Evolutionary conservation across 2,797 vertebrate species (phyloP).

Genomic region (Triplophysa bombifrons): DNA sequence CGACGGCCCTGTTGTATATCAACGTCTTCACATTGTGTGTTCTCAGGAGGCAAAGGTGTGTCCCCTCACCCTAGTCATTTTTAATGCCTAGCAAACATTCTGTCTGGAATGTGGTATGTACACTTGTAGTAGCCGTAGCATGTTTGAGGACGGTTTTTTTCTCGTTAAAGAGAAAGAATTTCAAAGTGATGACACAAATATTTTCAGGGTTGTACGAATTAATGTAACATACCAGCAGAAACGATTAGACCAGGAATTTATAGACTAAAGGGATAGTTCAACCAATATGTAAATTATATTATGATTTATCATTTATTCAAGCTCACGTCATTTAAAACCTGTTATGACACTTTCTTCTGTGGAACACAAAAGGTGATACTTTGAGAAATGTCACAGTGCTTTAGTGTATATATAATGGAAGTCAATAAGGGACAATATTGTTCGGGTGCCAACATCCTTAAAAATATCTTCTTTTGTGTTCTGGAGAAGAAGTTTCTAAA

Average conservation of each 20-base stretch:
- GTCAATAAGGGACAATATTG: too few relatives aligned
- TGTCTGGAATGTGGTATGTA: constrained; percentile 41
- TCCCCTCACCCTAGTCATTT: constrained; percentile 30
- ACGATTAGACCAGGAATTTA: too few relatives aligned
- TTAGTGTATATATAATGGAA: too few relatives aligned
- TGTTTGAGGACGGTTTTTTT: constrained; percentile 16
- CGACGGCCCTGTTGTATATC: constrained; percentile 55
- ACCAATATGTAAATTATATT: neutral
- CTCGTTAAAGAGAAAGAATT: neutral
- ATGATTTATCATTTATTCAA: neutral
- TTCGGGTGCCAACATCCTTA: too few relatives aligned
- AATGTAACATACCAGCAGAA: neutral
- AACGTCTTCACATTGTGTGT: constrained; percentile 45
- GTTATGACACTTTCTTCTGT: too few relatives aligned
- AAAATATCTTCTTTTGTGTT: neutral
- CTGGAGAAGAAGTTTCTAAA: neutral
- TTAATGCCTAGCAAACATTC: constrained; percentile 34
- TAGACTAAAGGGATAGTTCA: too few relatives aligned
- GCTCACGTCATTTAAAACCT: neutral
- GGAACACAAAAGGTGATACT: too few relatives aligned
- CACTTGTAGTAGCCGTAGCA: constrained; percentile 16
- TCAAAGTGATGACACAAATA: neutral
- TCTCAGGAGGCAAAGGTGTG: constrained; percentile 40
- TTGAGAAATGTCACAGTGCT: too few relatives aligned
- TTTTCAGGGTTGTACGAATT: neutral